Evolutionary conservation across 2,113 vertebrate species (phyloP).

Genomic region (Chitala chitala): DNA sequence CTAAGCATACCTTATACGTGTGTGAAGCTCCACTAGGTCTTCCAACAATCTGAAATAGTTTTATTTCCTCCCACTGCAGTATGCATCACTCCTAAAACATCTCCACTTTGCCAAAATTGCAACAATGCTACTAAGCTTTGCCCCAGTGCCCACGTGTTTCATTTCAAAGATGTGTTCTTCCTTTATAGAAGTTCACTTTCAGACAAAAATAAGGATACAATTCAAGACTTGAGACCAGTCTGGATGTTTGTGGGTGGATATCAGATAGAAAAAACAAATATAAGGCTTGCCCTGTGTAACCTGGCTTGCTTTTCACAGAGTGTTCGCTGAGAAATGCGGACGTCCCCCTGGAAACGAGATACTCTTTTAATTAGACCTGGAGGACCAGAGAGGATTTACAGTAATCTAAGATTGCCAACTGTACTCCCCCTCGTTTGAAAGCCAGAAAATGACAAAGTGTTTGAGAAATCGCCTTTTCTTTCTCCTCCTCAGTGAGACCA

Average conservation of each 20-base stretch:
- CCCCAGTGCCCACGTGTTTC: background rate
- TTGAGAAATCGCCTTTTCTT: constrained; percentile 10
- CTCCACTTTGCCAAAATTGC: too few species aligned
- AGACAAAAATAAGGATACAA: constrained; percentile 46
- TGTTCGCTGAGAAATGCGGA: background rate
- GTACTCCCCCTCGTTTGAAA: constrained; percentile 13
- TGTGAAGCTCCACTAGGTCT: too few species aligned
- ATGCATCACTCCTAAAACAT: too few species aligned
- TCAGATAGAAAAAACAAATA: constrained; percentile 46
- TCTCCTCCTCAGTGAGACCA: constrained; percentile 13
- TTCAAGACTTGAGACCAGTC: constrained; percentile 26
- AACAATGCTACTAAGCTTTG: too few species aligned
- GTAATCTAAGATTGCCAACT: constrained; percentile 13
- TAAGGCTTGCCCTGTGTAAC: constrained; percentile 31
- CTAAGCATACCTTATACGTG: too few species aligned
- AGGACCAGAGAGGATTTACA: constrained; percentile 19
- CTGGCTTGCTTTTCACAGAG: background rate
- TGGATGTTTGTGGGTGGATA: constrained; percentile 23
- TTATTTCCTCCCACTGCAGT: too few species aligned
- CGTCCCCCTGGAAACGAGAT: constrained; percentile 24
- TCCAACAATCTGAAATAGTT: too few species aligned
- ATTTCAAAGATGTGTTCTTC: constrained; percentile 11
- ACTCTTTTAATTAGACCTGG: constrained; percentile 15
- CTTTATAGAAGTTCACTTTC: constrained; percentile 33
- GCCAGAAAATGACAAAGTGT: constrained; percentile 19